These are phyloP conservation scores for Etheostoma nigrum DNA, from an alignment of 2,797 vertebrate species.

Conservation along the genomic window DNA sequence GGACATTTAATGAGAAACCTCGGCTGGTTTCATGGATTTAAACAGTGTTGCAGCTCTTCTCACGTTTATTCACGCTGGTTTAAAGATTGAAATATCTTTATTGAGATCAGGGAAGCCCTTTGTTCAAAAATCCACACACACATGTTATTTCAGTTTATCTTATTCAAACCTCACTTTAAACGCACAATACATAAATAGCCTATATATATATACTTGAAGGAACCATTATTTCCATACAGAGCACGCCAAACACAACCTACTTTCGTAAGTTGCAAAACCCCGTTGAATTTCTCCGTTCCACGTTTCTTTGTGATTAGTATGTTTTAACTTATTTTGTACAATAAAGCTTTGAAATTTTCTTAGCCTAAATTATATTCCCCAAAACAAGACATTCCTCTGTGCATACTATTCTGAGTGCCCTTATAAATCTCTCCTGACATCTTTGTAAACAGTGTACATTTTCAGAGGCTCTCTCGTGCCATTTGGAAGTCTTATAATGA, in stretches of 20 bases:
- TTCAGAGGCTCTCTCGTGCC: conserved; percentile 78
- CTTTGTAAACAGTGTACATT: conserved; percentile 86
- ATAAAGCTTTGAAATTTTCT: conserved; percentile 70
- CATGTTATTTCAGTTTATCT: conserved; percentile 34
- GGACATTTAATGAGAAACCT: conserved; percentile 55
- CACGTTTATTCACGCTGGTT: conserved; percentile 76
- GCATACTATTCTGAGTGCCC: conserved; percentile 78
- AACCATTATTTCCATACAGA: conserved; percentile 65
- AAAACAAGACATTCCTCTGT: conserved; percentile 79
- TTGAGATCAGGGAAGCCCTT: conserved; percentile 63
- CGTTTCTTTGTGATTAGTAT: conserved; percentile 63
- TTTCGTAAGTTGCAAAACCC: conserved; percentile 47
- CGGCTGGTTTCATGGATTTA: conserved; percentile 66
- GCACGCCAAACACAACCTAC: conserved; percentile 61
- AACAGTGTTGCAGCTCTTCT: conserved; percentile 50
- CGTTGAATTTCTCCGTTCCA: conserved; percentile 38
- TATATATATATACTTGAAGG: conserved; percentile 71
- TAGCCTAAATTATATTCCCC: conserved; percentile 71
- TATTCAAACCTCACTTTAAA: conserved; percentile 44
- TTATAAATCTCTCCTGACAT: conserved; percentile 86
- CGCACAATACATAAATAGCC: conserved; percentile 61
- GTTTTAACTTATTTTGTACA: conserved; percentile 84
- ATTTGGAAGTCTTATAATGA: conserved; percentile 74
- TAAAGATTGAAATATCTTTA: conserved; percentile 71
- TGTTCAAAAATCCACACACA: conserved; percentile 33